These are phyloP conservation scores for Rana temporaria DNA, from an alignment of 2,113 vertebrate genomes.

Conservation along the genomic window DNA sequence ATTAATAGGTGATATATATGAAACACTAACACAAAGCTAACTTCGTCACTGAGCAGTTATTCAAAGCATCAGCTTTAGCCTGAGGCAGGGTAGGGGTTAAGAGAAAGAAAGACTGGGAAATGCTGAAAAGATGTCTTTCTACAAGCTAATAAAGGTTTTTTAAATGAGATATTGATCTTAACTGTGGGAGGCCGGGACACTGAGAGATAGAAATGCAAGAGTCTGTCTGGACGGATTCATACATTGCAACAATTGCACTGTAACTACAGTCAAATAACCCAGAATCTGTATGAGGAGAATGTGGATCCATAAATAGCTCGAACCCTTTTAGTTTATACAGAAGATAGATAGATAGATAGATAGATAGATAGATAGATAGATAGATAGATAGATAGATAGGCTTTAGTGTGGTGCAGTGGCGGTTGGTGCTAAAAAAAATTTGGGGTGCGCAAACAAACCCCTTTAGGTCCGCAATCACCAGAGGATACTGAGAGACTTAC, in stretches of 20 bases:
- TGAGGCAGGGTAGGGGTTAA: slow-evolving; percentile 48
- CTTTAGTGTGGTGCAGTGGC: no score
- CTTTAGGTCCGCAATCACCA: no score
- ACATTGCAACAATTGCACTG: slow-evolving; percentile 45
- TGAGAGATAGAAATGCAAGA: slow-evolving; percentile 52
- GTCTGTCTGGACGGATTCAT: slow-evolving; percentile 49
- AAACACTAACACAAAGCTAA: slow-evolving; percentile 21
- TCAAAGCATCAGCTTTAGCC: slow-evolving; percentile 17
- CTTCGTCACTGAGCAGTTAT: slow-evolving; percentile 2
- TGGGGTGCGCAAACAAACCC: no score
- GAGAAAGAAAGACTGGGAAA: slow-evolving; percentile 45
- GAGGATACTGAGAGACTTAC: no score
- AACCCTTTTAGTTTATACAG: not conserved
- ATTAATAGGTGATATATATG: slow-evolving; percentile 12
- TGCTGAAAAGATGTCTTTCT: slow-evolving; percentile 53
- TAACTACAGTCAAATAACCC: slow-evolving; percentile 27
- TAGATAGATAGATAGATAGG: no score
- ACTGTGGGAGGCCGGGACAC: slow-evolving; percentile 48
- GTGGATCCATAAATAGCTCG: not conserved
- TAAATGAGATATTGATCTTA: slow-evolving; percentile 58
- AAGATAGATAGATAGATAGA: no score
- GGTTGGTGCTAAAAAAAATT: no score
- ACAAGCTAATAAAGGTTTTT: slow-evolving; percentile 54
- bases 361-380: no score
- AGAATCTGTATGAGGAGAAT: not conserved